Evolutionary conservation across 2,797 vertebrate species (phyloP), one percentile per base, ranked within the genome.

Genomic region (Eulemur coronatus): DNA sequence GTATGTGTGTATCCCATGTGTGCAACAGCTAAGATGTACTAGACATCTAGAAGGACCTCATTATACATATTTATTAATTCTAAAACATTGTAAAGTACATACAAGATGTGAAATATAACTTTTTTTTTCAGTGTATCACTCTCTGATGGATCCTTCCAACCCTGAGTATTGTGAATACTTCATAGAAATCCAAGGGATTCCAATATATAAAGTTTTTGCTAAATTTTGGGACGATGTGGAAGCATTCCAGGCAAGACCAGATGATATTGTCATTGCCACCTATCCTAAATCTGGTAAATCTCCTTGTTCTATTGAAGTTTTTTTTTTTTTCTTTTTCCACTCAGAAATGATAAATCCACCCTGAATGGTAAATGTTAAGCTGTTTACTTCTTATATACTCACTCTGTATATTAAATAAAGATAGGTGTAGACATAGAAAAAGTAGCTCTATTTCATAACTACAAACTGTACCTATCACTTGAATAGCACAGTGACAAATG

Each of bases 221-320:
- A 33, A 98, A 55, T 82, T 90, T 15, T 98, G 98, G 98, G 63
- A 89, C 1, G 57, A 94, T 50, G 98, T 98, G 81, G 84, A 98
- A 75, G 10, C 84, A 80, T 98, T 98, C 93, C 95, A 97, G 80
- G 98, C 98, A 63, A 96, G 41, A 55, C 59, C 96, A 20, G 98
- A 98, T 2, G 98, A 98, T 46, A 2, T 98, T 90, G 67, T 98
- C 63, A 94, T 98, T 4, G 75, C 65, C 52, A 97, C 98, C 33
- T 98, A 98, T 82, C 98, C 98, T 35, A 98, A 97, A 97, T 98
- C 96, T 0, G 98, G 98, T 98, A 76, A 96, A 96, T 92, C 38
- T 79, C 13, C 5, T 85, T 89, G n/a, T n/a, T 78, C 6, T 18
- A 2, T 85, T 10, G 52, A 22, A 8, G 8, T 38, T 30, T 11